A percentile compares a stretch with the other conserved stretches of the same genome.
Conservation (phyloP, 2,888 invertebrate species). For the Yponomeuta cagnagella region DNA sequence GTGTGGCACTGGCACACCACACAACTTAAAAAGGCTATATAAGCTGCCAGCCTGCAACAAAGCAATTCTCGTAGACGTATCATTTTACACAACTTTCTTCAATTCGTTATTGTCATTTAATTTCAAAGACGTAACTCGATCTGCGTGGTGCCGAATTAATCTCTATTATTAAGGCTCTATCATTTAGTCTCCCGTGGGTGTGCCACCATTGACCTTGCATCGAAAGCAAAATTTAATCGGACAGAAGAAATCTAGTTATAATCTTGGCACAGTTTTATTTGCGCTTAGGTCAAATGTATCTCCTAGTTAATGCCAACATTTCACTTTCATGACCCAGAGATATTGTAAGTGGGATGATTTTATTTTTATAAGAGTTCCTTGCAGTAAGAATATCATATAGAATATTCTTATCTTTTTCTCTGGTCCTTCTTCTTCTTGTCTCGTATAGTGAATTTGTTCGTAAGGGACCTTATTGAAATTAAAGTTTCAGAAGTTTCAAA, state of each 20-base stretch:
- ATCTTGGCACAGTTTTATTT: background rate
- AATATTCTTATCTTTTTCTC: too few relatives aligned
- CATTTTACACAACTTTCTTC: slow-evolving; percentile 3
- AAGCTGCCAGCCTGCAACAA: background rate
- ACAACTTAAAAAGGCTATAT: background rate
- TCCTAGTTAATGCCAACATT: background rate
- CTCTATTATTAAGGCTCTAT: background rate
- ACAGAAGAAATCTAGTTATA: background rate
- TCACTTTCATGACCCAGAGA: background rate
- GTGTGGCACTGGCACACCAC: background rate
- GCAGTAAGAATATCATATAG: too few relatives aligned
- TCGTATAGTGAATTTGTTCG: too few relatives aligned
- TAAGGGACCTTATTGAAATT: too few relatives aligned
- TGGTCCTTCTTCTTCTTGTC: too few relatives aligned
- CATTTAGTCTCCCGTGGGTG: slow-evolving; percentile 32
- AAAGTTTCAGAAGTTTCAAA: too few relatives aligned
- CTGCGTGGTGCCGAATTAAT: slow-evolving; percentile 3
- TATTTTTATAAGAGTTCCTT: too few relatives aligned
- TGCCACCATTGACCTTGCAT: slow-evolving; percentile 39
- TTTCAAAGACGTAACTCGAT: background rate
- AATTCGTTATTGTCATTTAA: slow-evolving; percentile 1
- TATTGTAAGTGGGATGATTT: background rate
- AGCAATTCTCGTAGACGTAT: background rate
- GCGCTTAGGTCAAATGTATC: background rate
- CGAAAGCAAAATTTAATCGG: slow-evolving; percentile 44